Evolutionary conservation across 2,888 invertebrate genomes (phyloP).

Genomic region (Caenorhabditis wallacei): DNA sequence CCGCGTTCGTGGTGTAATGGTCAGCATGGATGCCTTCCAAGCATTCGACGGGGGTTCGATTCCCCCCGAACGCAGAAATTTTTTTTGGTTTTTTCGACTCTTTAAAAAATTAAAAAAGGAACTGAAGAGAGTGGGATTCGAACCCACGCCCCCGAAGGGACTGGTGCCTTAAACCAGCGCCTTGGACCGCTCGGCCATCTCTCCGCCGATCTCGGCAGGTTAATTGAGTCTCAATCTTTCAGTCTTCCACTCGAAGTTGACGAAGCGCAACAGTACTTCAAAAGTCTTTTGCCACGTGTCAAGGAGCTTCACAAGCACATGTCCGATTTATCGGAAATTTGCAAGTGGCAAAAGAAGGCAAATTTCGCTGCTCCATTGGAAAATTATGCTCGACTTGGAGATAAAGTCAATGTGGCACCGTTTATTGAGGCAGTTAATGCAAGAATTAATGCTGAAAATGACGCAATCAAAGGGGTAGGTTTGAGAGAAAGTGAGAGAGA

Average conservation of each 20-base stretch:
- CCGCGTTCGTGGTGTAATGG: conserved; percentile 74
- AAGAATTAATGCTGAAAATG: conserved; percentile 11
- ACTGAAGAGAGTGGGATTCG: conserved; percentile 92
- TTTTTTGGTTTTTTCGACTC: neutral
- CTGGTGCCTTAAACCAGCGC: conserved; percentile 92
- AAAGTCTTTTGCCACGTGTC: conserved; percentile 21
- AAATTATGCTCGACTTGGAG: conserved; percentile 28
- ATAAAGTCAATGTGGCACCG: conserved; percentile 34
- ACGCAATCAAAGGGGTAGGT: conserved; percentile 37
- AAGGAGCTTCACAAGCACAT: conserved; percentile 43
- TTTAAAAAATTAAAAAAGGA: conserved; percentile 84
- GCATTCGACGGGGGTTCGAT: conserved; percentile 74
- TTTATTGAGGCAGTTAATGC: conserved; percentile 40
- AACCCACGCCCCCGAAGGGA: conserved; percentile 92
- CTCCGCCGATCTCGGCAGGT: conserved; percentile 18
- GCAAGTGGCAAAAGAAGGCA: conserved; percentile 57
- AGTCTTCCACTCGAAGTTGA: conserved; percentile 47
- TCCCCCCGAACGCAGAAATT: conserved; percentile 67
- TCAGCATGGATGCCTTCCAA: conserved; percentile 76
- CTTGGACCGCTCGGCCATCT: conserved; percentile 91
- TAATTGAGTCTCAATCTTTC: neutral
- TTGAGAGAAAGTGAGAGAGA: neutral
- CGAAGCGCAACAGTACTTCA: conserved; percentile 39
- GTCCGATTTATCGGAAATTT: conserved; percentile 33
- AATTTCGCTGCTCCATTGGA: conserved; percentile 23